Conservation (phyloP, 2,797 vertebrate genomes). For the Cheirogaleus major region DNA sequence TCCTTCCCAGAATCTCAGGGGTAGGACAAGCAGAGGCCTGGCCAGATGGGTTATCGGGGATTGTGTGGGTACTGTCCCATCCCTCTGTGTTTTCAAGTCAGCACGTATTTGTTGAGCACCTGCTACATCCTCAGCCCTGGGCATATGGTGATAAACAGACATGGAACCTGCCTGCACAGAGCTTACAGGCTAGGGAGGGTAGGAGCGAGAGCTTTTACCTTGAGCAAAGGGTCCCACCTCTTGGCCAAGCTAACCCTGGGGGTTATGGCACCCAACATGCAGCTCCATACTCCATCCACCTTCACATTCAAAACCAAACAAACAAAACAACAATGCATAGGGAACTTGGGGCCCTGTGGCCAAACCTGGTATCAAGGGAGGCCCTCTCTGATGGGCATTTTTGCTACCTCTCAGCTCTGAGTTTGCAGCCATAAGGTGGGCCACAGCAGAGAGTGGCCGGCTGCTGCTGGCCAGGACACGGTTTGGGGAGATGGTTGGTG, state of each 20-base stretch:
- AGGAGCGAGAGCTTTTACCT: not conserved
- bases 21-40: not conserved
- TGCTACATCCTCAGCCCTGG: not conserved
- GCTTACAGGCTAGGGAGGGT: not conserved
- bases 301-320: not conserved
- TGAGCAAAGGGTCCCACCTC: not conserved
- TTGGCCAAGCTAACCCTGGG: not conserved
- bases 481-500: not conserved
- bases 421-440: not conserved
- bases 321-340: not conserved
- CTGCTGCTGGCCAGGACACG: not conserved
- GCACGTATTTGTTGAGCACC: not conserved
- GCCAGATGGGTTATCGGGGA: not conserved
- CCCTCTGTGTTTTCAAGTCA: not conserved
- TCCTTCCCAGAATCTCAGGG: not conserved
- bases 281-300: not conserved
- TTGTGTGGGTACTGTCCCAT: not conserved
- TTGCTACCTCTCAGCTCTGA: not conserved
- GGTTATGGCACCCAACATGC: not conserved
- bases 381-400: not conserved
- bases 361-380: not conserved
- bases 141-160: not conserved
- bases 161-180: not conserved
- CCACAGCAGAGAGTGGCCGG: not conserved
- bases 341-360: not conserved